Conservation (phyloP, 2,113 vertebrate genomes). For the Cercopithecus mona region DNA sequence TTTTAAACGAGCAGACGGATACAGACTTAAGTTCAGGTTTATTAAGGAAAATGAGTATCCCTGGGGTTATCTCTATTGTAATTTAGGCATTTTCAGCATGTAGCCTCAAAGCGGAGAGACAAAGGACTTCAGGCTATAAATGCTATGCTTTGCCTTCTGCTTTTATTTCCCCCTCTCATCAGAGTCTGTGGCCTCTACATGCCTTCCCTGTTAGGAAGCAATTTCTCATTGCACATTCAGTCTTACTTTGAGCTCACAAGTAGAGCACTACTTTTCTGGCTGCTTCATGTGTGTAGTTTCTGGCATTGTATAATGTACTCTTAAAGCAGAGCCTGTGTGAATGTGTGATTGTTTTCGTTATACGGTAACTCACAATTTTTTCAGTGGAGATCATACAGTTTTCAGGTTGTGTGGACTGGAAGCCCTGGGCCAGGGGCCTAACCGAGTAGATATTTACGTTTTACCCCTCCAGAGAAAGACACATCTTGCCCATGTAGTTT, state of each 20-base stretch:
- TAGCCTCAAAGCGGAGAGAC: neutral
- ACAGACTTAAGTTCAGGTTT: constrained; percentile 44
- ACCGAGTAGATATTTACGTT: neutral
- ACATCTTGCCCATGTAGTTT: neutral
- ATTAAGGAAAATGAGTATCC: constrained; percentile 33
- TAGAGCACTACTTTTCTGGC: neutral
- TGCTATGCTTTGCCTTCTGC: neutral
- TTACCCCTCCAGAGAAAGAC: neutral
- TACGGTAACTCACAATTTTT: neutral
- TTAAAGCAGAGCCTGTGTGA: neutral
- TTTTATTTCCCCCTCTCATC: neutral
- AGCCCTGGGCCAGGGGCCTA: neutral
- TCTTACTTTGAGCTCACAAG: neutral
- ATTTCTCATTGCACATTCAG: neutral
- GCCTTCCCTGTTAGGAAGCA: neutral
- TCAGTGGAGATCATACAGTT: neutral
- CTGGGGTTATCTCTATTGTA: constrained; percentile 4
- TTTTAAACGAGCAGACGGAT: constrained; percentile 32
- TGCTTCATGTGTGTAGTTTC: neutral
- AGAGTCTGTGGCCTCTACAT: neutral
- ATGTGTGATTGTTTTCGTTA: neutral
- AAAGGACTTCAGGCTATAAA: neutral
- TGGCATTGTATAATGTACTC: neutral
- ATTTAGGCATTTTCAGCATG: constrained; percentile 18
- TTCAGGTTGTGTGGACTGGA: neutral